Base-by-base conservation (phyloP, 2,888 invertebrate genomes). In the Troilus luridus region DNA sequence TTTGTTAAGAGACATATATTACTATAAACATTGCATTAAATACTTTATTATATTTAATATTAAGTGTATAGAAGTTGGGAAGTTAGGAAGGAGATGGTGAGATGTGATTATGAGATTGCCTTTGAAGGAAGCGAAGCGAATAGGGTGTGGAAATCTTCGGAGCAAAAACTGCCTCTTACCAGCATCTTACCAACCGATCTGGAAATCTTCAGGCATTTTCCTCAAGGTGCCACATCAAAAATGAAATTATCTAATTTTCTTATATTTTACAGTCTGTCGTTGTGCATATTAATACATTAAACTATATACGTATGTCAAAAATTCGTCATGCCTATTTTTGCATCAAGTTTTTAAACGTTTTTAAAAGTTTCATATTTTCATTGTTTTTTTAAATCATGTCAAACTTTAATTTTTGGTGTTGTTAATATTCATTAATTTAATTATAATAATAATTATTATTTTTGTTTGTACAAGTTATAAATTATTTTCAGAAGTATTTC, bases 61-160 rank as follows among this genome's bases (percentile, higher is more conserved):
- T 14, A 24, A 12, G 24, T 67, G 59, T 59, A 12, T 8, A 88
- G 11, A 27, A 27, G 12, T 2, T 27, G 17, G 27, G 58, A n/a
- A 24, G n/a, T n/a, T n/a, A n/a, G 14, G 5, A 41, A 54, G 58
- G 88, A 60, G 88, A 89, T 54, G 89, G 27, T 56, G n/a, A 54
- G 89, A 8, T 64, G 64, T 64, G 54, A 41, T 89, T 62, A 89
- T 64, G 54, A 54, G 89, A 89, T 89, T 89, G 89, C 62, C 60
- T 88, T 64, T 60, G 89, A 89, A 89, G 67, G 67, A 89, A 89
- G 89, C 89, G 89, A 56, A 89, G 64, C 60, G 21, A 89, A 89
- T 89, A 8, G 56, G 54, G 62, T 89, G 89, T 67, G 89, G 89
- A 89, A 89, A 89, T 89, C 89, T 89, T 64, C 12, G 56, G 62